Evolutionary conservation across 2,797 vertebrate genomes (phyloP).

Genomic region (Danio jaintianensis): DNA sequence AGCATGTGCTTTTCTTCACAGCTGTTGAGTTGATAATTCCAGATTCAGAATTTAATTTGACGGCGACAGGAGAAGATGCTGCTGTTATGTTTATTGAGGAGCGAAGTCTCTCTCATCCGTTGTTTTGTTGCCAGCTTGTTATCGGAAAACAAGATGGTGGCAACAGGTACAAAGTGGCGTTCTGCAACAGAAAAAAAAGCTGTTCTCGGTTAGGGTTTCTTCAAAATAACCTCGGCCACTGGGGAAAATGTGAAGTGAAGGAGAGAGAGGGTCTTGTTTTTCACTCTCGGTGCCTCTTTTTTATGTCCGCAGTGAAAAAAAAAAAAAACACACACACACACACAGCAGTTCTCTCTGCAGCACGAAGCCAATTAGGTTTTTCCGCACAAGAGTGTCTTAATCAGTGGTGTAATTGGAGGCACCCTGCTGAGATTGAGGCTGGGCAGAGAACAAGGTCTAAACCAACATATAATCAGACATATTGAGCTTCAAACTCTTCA

Average conservation of each 20-base stretch:
- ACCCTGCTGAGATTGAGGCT: constrained; percentile 78
- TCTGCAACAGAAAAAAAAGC: constrained; percentile 33
- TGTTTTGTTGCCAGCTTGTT: constrained; percentile 43
- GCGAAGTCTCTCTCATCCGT: constrained; percentile 41
- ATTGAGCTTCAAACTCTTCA: constrained; percentile 55
- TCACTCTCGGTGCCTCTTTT: constrained; percentile 52
- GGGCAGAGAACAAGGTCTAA: constrained; percentile 61
- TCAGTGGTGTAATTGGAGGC: constrained; percentile 85
- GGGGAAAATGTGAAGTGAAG: constrained; percentile 51
- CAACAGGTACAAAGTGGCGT: constrained; percentile 61
- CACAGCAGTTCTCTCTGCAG: constrained; percentile 54
- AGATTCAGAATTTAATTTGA: constrained; percentile 59
- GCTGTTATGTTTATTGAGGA: constrained; percentile 53
- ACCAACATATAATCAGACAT: constrained; percentile 57
- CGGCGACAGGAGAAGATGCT: constrained; percentile 50
- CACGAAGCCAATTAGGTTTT: constrained; percentile 71
- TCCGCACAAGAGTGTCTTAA: constrained; percentile 81
- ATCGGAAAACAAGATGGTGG: constrained; percentile 60
- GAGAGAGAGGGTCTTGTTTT: constrained; percentile 53
- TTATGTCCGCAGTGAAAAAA: constrained; percentile 59
- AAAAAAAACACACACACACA: constrained; percentile 14
- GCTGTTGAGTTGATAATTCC: constrained; percentile 60
- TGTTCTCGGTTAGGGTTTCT: constrained; percentile 51
- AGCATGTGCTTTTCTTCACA: constrained; percentile 51
- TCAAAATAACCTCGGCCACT: constrained; percentile 60